Base-by-base conservation (phyloP, 2,888 invertebrate genomes). In the Lamproptera curius region DNA sequence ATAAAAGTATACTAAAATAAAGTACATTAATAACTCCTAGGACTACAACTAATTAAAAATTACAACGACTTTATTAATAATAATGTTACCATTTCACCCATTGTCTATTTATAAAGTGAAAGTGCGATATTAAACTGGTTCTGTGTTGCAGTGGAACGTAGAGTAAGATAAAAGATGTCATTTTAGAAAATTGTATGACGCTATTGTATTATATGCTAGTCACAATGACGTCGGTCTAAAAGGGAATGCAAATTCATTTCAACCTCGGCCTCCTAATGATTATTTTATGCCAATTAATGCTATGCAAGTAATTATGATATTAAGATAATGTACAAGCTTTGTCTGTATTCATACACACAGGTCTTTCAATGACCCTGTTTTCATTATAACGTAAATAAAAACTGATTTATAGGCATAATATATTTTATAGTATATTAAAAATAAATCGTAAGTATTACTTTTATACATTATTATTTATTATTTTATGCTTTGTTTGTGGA, bases 241-340 rank as follows among this genome's bases (percentile, higher is more conserved):
- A 1, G 13, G 5, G 13, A 37, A 37, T 6, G 13, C 37, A 17
- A 37, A 11, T 1, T 4, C 17, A 37, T n/a, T 20, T 13, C 11
- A 11, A 11, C 20, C 20, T 13, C 20, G 15, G 37, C 15, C 37
- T 3, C 13, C 20, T 37, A 11, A 37, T 37, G 37, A 11, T 17
- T 20, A 20, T 37, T 37, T 37, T 37, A 37, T 17, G 37, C 20
- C 14, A 37, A 37, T 17, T 37, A 37, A 20, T 20, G 15, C 4
- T 20, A 11, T 20, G 20, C 20, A 1, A 13, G 20, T 15, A 17
- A 37, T 37, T 37, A 37, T 37, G 20, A 37, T 34, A 9, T 34
- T 13, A 34, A 14, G 20, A 17, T 20, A 8, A 11, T 37, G 20
- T 37, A 20, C 20, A 10, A n/a, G 1, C 5, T 10, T 20, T n/a